Conservation (phyloP, 2,113 vertebrate species). For the Hiodon alosoides region DNA sequence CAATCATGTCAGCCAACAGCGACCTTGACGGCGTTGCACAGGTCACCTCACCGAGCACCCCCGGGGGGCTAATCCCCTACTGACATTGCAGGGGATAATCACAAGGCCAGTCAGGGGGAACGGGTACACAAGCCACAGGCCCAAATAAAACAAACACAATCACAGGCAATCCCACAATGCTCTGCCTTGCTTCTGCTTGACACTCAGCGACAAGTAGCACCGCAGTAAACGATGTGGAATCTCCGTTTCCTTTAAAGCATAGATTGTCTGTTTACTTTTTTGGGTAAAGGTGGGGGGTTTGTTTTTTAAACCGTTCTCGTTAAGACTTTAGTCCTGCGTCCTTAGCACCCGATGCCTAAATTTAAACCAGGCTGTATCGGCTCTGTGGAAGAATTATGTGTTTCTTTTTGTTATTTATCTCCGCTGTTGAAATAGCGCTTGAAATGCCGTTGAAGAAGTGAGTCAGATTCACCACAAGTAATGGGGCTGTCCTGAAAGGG, state of each 20-base stretch:
- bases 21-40: conserved; percentile 2
- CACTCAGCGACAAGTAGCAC: neutral
- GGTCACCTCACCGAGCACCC: neutral
- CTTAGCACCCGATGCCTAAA: neutral
- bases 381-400: neutral
- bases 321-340: neutral
- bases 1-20: conserved; percentile 7
- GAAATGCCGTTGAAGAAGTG: neutral
- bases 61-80: neutral
- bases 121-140: neutral
- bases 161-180: neutral
- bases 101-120: neutral
- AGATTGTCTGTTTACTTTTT: neutral
- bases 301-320: neutral
- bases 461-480: conserved; percentile 1
- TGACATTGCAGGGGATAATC: neutral
- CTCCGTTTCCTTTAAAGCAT: neutral
- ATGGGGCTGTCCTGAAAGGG: neutral
- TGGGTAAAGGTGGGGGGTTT: neutral
- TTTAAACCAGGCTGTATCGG: neutral
- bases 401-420: neutral
- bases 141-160: conserved; percentile 3
- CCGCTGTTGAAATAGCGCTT: neutral
- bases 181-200: neutral
- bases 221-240: no score